phyloP scores from a whole-genome alignment of 2,888 invertebrate species.

The Lycocerus yunnanus region DNA sequence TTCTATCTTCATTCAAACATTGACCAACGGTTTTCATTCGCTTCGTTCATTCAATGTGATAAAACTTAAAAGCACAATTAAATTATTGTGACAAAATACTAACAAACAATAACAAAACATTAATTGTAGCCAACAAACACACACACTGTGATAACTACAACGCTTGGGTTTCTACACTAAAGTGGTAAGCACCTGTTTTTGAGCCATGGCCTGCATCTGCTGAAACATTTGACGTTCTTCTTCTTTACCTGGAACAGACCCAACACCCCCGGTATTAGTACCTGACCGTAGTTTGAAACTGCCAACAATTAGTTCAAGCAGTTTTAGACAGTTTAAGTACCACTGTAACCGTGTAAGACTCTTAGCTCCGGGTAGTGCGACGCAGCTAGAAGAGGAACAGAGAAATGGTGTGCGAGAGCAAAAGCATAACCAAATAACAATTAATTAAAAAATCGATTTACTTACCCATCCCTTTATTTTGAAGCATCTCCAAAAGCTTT shows the following conservation, averaged over 20 bases:
- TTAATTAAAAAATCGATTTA: conserved; percentile 39
- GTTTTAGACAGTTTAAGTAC: conserved; percentile 33
- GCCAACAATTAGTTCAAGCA: conserved; percentile 36
- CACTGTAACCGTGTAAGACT: conserved; percentile 49
- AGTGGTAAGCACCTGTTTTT: conserved; percentile 81
- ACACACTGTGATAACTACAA: conserved; percentile 18
- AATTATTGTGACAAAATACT: not conserved
- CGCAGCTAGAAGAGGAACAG: conserved; percentile 32
- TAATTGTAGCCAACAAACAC: conserved; percentile 12
- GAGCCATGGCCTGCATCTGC: conserved; percentile 96
- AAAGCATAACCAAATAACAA: conserved; percentile 25
- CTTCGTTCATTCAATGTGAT: not conserved
- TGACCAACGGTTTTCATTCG: not conserved
- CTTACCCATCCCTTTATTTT: conserved; percentile 96
- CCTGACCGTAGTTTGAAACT: conserved; percentile 36
- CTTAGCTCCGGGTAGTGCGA: conserved; percentile 41
- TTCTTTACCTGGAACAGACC: conserved; percentile 83
- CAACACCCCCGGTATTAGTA: conserved; percentile 51
- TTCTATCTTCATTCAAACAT: not conserved
- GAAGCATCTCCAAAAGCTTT: conserved; percentile 97
- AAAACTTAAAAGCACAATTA: not conserved
- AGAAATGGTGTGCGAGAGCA: conserved; percentile 25
- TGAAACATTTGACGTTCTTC: conserved; percentile 96
- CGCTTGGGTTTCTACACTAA: conserved; percentile 13
- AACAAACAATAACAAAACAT: not conserved